Conservation (phyloP, 2,888 invertebrate genomes). For the Escarpia spicata region DNA sequence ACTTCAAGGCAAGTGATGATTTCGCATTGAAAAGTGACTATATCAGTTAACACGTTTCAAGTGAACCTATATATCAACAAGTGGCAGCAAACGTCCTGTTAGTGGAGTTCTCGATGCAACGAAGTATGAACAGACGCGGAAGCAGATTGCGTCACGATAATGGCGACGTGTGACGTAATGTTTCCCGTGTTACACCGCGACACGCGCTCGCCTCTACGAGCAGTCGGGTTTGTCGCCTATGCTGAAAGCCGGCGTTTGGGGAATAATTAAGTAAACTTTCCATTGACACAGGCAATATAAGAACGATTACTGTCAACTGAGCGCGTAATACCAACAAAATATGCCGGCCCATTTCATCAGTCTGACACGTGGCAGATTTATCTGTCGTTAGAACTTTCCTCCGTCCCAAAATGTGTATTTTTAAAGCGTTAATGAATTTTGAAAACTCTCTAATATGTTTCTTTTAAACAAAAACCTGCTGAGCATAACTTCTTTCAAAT, state of each 20-base stretch:
- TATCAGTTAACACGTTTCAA: background rate
- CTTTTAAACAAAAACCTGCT: background rate
- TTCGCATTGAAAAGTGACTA: no score
- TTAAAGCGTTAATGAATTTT: background rate
- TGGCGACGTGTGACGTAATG: constrained; percentile 1
- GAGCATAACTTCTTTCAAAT: no score
- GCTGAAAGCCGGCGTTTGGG: constrained; percentile 5
- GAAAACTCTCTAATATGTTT: background rate
- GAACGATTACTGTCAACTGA: constrained; percentile 3
- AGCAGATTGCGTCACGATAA: constrained; percentile 16
- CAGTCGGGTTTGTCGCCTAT: background rate
- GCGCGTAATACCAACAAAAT: background rate
- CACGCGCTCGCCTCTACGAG: background rate
- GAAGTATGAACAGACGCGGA: background rate
- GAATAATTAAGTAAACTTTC: constrained; percentile 16
- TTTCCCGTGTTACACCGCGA: constrained; percentile 13
- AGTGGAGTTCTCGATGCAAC: background rate
- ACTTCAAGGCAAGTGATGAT: background rate
- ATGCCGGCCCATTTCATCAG: background rate
- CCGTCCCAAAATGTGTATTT: background rate
- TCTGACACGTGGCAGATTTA: background rate
- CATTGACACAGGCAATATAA: constrained; percentile 3
- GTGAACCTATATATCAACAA: background rate
- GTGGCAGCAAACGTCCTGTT: background rate
- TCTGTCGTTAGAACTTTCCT: background rate